These are phyloP conservation scores for Eleutherodactylus coqui DNA, from an alignment of 2,797 vertebrate species.

Conservation along the genomic window DNA sequence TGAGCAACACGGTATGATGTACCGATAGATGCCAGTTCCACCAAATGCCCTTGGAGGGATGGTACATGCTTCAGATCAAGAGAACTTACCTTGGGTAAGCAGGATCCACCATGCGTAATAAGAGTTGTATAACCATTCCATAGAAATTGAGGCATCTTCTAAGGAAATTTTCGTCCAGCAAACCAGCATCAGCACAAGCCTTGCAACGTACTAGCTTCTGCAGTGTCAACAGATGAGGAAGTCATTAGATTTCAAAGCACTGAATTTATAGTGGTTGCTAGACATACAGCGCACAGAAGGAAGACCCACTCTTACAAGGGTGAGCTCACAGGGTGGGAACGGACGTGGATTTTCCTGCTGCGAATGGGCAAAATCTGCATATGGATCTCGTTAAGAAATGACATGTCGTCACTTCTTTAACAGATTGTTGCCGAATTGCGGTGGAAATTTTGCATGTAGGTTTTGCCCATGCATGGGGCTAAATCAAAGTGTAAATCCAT, in stretches of 20 bases:
- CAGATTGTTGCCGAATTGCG: too few relatives aligned
- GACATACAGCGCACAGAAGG: neutral
- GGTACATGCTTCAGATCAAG: neutral
- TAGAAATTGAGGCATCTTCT: conserved; percentile 97
- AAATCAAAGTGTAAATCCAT: too few relatives aligned
- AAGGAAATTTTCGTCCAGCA: conserved; percentile 96
- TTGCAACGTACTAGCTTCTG: conserved; percentile 98
- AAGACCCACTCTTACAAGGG: neutral
- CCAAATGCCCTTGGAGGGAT: neutral
- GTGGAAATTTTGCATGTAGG: too few relatives aligned
- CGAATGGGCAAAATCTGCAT: too few relatives aligned
- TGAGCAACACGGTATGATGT: too few relatives aligned
- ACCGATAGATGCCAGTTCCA: neutral
- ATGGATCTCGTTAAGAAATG: too few relatives aligned
- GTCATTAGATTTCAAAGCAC: neutral
- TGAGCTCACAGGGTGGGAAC: too few relatives aligned
- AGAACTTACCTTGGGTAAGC: conserved; percentile 91
- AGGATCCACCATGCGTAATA: conserved; percentile 93
- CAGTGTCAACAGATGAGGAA: conserved; percentile 62
- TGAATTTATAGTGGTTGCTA: neutral
- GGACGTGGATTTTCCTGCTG: too few relatives aligned
- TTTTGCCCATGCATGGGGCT: too few relatives aligned
- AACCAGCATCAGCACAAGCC: conserved; percentile 95
- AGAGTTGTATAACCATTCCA: conserved; percentile 96
- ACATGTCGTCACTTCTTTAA: too few relatives aligned